Evolutionary conservation across 2,797 vertebrate species (phyloP), one percentile per base, ranked within the genome.

Genomic region (Zenarchopterus dispar): DNA sequence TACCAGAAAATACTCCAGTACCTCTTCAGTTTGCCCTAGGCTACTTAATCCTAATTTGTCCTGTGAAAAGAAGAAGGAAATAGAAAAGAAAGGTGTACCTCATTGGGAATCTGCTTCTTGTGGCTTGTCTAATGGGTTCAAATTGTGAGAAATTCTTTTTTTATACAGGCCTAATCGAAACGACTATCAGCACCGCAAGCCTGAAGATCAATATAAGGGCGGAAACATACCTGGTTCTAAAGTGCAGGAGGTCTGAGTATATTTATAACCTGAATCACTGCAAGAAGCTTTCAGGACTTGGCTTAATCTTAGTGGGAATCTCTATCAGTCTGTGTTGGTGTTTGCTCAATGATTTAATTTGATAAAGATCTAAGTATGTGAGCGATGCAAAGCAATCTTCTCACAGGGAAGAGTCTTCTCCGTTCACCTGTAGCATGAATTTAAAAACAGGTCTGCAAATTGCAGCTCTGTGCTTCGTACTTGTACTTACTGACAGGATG

Each of bases 101-200:
- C 15, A 43, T n/a, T 55, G 1, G 11, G 16, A 18, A 36, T 60
- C 13, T 26, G 17, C 4, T 17, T 41, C 28, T 36, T 49, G 19
- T 1, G 6, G 18, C 67, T 67, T 41, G 26, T 59, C 56, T 53
- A 31, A 31, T 31, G 31, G 5, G 2, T 52, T 47, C 4, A 16
- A 45, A 44, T 56, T 43, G 17, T 45, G 8, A 61, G 52, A 10
- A 21, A 1, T 21, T 74, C 26, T 63, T 19, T 41, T 5, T 69
- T 56, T 19, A 26, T 45, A 43, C n/a, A 26, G 15, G 54, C 64
- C 45, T 80, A 75, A 82, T 88, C 77, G 78, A 84, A 85, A 84
- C 49, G 41, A 33, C 83, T 80, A 79, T 85, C 75, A 75, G 21
- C 56, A 48, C 0, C 4, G 58, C 6, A 62, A 79, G 66, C 78